Conservation (phyloP, 2,113 vertebrate species). For the Trematomus loennbergii region DNA sequence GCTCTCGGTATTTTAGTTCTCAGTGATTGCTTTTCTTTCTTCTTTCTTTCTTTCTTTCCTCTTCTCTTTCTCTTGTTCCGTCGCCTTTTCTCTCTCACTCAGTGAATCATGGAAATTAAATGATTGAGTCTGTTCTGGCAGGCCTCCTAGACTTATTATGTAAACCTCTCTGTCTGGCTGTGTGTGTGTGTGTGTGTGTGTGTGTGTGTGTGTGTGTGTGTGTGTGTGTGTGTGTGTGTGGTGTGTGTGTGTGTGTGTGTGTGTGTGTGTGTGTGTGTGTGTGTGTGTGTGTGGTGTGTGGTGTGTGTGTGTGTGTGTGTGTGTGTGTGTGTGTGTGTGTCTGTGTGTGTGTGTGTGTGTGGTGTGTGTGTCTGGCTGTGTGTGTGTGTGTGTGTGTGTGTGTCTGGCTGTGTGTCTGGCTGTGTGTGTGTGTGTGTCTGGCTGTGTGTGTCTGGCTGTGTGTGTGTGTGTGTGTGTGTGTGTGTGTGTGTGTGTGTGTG, state of each 20-base stretch:
- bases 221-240: conserved; percentile 2
- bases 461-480: not conserved
- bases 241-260: conserved; percentile 1
- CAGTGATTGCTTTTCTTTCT: conserved; percentile 5
- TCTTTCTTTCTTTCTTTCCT: not conserved
- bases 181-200: conserved; percentile 26
- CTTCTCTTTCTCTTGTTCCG: not conserved
- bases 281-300: too few relatives aligned
- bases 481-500: not conserved
- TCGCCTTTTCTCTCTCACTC: conserved; percentile 39
- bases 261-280: not conserved
- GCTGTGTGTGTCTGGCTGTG: too few relatives aligned
- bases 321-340: not conserved
- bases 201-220: not conserved
- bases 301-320: not conserved
- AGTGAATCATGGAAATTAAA: conserved; percentile 76
- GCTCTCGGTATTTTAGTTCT: not conserved
- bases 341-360: too few relatives aligned
- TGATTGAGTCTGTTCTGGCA: conserved; percentile 64
- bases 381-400: conserved; percentile 22
- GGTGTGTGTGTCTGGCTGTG: conserved; percentile 59
- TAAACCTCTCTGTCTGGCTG: conserved; percentile 71
- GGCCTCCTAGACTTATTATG: conserved; percentile 74
- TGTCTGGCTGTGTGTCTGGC: conserved; percentile 2
- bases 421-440: not conserved